Evolutionary conservation across 2,797 vertebrate genomes (phyloP).

Genomic region (Dendrocincla tyrannina): DNA sequence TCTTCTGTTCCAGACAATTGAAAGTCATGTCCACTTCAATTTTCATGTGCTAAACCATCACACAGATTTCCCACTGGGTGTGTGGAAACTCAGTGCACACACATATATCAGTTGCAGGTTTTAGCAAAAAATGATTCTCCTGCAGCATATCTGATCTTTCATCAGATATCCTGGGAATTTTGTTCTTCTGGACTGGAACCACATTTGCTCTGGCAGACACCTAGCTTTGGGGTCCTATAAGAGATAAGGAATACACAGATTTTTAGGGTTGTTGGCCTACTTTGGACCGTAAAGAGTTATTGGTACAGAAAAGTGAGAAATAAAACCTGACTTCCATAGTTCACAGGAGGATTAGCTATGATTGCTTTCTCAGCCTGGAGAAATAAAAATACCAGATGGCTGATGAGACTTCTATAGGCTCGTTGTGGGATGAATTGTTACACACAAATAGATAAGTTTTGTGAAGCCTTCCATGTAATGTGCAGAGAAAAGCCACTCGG

Average conservation of each 20-base stretch:
- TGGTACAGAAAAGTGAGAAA: constrained; percentile 59
- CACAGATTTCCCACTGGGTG: background rate
- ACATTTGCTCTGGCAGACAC: background rate
- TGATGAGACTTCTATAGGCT: constrained; percentile 63
- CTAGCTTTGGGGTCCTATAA: constrained; percentile 10
- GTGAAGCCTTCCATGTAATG: constrained; percentile 23
- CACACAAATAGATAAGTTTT: constrained; percentile 51
- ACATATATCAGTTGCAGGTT: background rate
- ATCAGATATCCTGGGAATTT: constrained; percentile 1
- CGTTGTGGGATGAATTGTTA: constrained; percentile 40
- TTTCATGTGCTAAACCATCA: background rate
- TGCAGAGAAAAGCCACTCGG: background rate
- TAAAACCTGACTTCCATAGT: constrained; percentile 65
- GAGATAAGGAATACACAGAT: background rate
- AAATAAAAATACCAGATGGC: constrained; percentile 74
- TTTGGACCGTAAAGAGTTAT: constrained; percentile 55
- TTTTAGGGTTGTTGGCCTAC: constrained; percentile 48
- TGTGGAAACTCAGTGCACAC: background rate
- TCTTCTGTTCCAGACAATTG: background rate
- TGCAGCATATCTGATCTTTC: constrained; percentile 6
- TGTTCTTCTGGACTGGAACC: constrained; percentile 21
- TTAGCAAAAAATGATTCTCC: background rate
- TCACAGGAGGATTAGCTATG: constrained; percentile 65
- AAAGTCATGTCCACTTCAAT: background rate
- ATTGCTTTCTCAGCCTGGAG: constrained; percentile 72